Evolutionary conservation across 2,888 invertebrate species (phyloP).

Genomic region (Caenorhabditis zanzibari): DNA sequence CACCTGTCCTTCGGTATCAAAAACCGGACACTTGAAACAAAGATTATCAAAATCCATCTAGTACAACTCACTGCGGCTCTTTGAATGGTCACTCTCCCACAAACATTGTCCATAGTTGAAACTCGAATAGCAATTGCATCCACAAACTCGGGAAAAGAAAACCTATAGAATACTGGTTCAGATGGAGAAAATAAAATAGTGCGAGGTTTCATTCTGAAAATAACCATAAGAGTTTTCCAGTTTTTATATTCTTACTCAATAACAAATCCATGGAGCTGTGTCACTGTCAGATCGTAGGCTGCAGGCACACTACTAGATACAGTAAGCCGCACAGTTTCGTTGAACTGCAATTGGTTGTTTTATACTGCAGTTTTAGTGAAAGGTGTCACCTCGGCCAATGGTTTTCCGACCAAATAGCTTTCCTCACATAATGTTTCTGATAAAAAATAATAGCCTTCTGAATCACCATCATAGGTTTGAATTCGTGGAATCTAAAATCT

Average conservation of each 20-base stretch:
- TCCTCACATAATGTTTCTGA: conserved; percentile 20
- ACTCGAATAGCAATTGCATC: neutral
- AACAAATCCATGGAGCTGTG: neutral
- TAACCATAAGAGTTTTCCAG: neutral
- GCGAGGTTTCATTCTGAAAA: neutral
- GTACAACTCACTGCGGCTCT: conserved; percentile 1
- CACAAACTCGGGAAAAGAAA: conserved; percentile 6
- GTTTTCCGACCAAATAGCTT: neutral
- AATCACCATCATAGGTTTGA: neutral
- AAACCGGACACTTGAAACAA: conserved; percentile 22
- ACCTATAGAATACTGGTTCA: conserved; percentile 16
- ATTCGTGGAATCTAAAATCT: conserved; percentile 5
- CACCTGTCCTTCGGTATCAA: conserved; percentile 24
- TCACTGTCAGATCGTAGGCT: neutral
- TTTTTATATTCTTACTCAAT: neutral
- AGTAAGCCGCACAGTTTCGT: conserved; percentile 1
- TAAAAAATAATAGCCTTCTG: neutral
- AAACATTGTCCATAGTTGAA: neutral
- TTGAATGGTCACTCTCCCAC: conserved; percentile 12
- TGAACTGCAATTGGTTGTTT: neutral
- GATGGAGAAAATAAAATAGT: neutral
- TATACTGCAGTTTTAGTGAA: too few species aligned
- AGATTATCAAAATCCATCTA: neutral
- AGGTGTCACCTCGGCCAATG: neutral
- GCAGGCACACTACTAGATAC: conserved; percentile 18